Conservation (phyloP, 1,140 invertebrate genomes). For the Harlomillsia oculata region DNA sequence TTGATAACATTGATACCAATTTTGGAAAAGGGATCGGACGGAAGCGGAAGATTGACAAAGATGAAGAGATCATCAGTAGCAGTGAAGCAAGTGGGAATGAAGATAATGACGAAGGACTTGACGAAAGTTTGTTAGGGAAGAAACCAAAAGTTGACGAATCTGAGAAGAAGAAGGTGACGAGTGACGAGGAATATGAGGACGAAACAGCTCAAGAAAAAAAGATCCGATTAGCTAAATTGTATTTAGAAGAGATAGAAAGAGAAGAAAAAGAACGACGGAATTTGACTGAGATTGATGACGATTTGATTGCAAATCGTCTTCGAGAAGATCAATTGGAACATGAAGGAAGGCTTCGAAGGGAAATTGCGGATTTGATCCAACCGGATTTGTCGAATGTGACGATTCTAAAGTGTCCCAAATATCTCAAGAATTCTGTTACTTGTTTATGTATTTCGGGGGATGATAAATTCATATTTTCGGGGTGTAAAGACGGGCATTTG, state of each 20-base stretch:
- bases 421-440: constrained; percentile 69
- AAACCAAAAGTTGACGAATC: constrained; percentile 22
- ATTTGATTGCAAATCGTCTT: constrained; percentile 49
- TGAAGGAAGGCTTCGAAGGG: constrained; percentile 62
- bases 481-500: constrained; percentile 76
- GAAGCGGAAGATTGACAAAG: constrained; percentile 1
- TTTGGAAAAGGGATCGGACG: background rate
- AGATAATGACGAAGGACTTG: constrained; percentile 10
- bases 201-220: constrained; percentile 81
- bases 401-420: constrained; percentile 52
- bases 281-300: constrained; percentile 55
- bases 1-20: too few relatives aligned
- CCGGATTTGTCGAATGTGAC: constrained; percentile 44
- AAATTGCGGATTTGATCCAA: constrained; percentile 55
- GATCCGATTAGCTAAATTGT: constrained; percentile 74
- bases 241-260: constrained; percentile 72
- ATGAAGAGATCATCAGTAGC: constrained; percentile 35
- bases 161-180: background rate
- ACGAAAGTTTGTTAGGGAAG: background rate
- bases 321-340: constrained; percentile 76
- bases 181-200: constrained; percentile 37
- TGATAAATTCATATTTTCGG: constrained; percentile 59
- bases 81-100: constrained; percentile 19
- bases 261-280: constrained; percentile 63
- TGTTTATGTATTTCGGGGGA: constrained; percentile 64